Base-by-base conservation (phyloP, 2,888 invertebrate genomes). In the Alviniconcha strummeri region DNA sequence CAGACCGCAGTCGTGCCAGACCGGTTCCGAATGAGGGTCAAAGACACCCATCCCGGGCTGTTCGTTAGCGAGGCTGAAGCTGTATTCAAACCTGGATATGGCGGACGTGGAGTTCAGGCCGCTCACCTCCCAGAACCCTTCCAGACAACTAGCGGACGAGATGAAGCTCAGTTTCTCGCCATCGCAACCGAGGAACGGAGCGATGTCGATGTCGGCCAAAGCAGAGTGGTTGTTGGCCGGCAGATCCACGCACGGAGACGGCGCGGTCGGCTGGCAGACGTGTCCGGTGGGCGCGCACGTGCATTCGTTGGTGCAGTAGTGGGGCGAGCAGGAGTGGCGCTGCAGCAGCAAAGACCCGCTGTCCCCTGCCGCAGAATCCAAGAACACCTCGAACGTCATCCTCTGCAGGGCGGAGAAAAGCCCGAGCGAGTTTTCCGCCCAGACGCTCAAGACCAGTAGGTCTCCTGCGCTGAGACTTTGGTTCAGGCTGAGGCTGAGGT, bases 31-130 rank as follows among this genome's bases (percentile, higher is more conserved):
- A 60, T 55, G 19, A 13, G 83, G 17, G 72, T 88, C 85, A 74
- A 87, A 88, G 13, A 89, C 77, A 9, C 86, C 87, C 36, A 84
- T 84, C 2, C 89, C 89, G 69, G 72, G 19, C 6, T 72, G 52
- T 9, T 79, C 19, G 54, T 76, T 83, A 54, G 83, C 76, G 9
- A 87, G 55, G 4, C 89, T 89, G 54, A 87, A 86, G 60, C 85
- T 88, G 86, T 88, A 89, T 74, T 89, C 88, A 84, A 82, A 87
- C 76, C 89, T 69, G 56, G 76, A 77, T 17, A 88, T 74, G 15
- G 74, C 69, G 19, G 52, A 55, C 11, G 57, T 17, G 0, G 64
- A 55, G 60, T 60, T 60, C 13, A 11, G 60, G 9, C 9, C 13
- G 8, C 9, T 60, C 11, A 60, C 57, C 9, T 13, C 64, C 88